Conservation (phyloP, 2,797 vertebrate genomes). For the Cetoscarus ocellatus region DNA sequence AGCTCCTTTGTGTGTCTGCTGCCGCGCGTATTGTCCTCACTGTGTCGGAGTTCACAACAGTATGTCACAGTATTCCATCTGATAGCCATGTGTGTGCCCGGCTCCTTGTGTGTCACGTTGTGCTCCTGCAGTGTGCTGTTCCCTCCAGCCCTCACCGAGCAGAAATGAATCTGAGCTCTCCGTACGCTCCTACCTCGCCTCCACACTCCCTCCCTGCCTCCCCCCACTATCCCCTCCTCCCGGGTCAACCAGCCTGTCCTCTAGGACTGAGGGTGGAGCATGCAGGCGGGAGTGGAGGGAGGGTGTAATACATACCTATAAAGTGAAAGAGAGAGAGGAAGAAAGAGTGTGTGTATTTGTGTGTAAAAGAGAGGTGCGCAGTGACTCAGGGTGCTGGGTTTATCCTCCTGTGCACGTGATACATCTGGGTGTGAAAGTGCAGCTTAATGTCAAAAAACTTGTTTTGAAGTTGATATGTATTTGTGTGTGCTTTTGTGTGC, state of each 20-base stretch:
- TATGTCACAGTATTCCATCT: slow-evolving; percentile 69
- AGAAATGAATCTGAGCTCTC: slow-evolving; percentile 79
- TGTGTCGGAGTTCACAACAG: slow-evolving; percentile 40
- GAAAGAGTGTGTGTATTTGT: slow-evolving; percentile 13
- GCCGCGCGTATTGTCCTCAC: slow-evolving; percentile 21
- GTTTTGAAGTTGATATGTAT: slow-evolving; percentile 11
- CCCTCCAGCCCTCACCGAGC: slow-evolving; percentile 51
- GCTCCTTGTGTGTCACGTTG: slow-evolving; percentile 53
- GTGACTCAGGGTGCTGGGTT: neutral
- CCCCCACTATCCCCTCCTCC: slow-evolving; percentile 74
- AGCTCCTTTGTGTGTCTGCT: slow-evolving; percentile 36
- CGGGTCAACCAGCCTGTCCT: slow-evolving; percentile 80
- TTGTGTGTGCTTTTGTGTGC: neutral
- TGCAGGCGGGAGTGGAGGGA: slow-evolving; percentile 58
- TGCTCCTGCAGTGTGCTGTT: slow-evolving; percentile 64
- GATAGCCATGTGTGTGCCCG: slow-evolving; percentile 52
- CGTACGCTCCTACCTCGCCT: slow-evolving; percentile 49
- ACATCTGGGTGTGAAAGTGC: neutral
- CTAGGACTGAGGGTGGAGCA: slow-evolving; percentile 78
- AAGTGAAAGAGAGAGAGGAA: slow-evolving; percentile 32
- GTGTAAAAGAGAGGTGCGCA: neutral
- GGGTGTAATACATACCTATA: slow-evolving; percentile 75
- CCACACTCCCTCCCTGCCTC: slow-evolving; percentile 61
- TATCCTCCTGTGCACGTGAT: slow-evolving; percentile 8
- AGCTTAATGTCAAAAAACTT: neutral